A percentile compares a stretch with the other conserved stretches of the same genome.
Evolutionary conservation across 2,113 vertebrate species (phyloP).

Genomic region (Chamaetylas fuelleborni): DNA sequence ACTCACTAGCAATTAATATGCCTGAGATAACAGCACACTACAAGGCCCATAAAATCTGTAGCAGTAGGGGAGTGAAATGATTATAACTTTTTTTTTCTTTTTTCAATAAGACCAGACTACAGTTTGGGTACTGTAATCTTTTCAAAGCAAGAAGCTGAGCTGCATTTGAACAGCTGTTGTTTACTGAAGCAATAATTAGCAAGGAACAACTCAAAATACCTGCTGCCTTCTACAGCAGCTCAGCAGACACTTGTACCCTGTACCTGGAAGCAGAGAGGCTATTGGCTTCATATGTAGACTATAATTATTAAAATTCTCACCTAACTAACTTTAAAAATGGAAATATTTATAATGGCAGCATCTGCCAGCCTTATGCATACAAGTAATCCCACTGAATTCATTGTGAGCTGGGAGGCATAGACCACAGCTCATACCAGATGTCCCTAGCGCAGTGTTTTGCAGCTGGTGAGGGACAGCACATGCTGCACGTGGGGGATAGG

Average conservation of each 20-base stretch:
- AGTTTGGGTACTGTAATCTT: slow-evolving; percentile 56
- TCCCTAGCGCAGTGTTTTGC: neutral
- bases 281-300: neutral
- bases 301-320: neutral
- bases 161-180: slow-evolving; percentile 63
- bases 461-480: neutral
- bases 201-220: slow-evolving; percentile 32
- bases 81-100: slow-evolving; percentile 44
- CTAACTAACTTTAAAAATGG: neutral
- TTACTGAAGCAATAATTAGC: slow-evolving; percentile 62
- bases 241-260: neutral
- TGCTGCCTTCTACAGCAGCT: neutral
- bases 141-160: slow-evolving; percentile 55
- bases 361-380: neutral
- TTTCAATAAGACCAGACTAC: slow-evolving; percentile 48
- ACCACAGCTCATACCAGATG: neutral
- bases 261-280: neutral
- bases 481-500: neutral
- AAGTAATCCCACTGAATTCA: neutral
- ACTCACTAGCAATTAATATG: slow-evolving; percentile 60
- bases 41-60: slow-evolving; percentile 55
- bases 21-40: slow-evolving; percentile 4
- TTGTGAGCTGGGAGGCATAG: neutral
- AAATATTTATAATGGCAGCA: neutral
- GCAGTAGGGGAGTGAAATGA: slow-evolving; percentile 57